Evolutionary conservation across 2,797 vertebrate genomes (phyloP).

Genomic region (Lepilemur septentrionalis): DNA sequence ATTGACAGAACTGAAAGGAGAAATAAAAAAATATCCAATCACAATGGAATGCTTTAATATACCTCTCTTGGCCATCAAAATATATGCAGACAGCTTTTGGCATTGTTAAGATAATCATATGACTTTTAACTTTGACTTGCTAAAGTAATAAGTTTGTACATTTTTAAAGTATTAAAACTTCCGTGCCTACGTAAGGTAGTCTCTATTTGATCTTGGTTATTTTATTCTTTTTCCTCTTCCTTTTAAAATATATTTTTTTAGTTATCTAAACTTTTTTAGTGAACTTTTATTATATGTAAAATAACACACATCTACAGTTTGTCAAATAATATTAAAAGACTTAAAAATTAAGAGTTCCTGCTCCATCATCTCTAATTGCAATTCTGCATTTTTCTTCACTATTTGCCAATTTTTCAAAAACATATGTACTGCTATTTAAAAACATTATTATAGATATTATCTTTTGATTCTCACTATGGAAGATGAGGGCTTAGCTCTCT

Average conservation of each 20-base stretch:
- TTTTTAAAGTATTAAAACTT: neutral
- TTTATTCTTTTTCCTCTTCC: neutral
- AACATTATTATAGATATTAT: neutral
- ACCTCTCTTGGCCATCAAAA: neutral
- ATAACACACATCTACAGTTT: neutral
- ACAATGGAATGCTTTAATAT: neutral
- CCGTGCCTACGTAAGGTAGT: neutral
- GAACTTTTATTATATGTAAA: neutral
- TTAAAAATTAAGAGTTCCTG: neutral
- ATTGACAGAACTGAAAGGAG: neutral
- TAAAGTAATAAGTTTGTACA: conserved; percentile 3
- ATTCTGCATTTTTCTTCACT: neutral
- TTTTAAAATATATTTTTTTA: neutral
- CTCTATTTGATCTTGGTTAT: neutral
- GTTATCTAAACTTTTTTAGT: neutral
- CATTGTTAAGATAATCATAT: neutral
- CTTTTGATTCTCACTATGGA: neutral
- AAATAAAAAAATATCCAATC: neutral
- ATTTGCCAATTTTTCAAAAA: neutral
- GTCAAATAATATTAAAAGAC: conserved; percentile 6
- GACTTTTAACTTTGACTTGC: conserved; percentile 3
- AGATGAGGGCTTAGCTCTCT: neutral
- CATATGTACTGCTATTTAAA: neutral
- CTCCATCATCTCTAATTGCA: neutral
- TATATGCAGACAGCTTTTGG: neutral